Conservation (phyloP, 2,797 vertebrate genomes). For the Sciaenops ocellatus region DNA sequence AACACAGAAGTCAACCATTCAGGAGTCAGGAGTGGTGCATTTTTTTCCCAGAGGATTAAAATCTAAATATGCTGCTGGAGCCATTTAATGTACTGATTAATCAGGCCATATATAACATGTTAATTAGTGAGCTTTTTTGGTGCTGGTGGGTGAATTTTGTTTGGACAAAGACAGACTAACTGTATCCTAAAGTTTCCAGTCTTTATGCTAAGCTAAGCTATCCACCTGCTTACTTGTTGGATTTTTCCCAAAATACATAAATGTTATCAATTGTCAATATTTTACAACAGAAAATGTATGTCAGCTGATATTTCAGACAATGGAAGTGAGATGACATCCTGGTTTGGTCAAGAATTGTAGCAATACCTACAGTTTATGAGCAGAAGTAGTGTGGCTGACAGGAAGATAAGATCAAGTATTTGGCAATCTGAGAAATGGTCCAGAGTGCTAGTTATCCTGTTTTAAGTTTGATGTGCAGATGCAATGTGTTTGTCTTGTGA, state of each 20-base stretch:
- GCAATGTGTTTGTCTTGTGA: neutral
- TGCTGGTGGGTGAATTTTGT: neutral
- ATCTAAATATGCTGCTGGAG: neutral
- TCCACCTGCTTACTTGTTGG: neutral
- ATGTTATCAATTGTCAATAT: neutral
- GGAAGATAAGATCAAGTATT: neutral
- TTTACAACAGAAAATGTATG: neutral
- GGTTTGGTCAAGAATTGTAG: neutral
- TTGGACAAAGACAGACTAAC: neutral
- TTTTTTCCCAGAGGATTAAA: no score
- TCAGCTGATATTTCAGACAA: constrained; percentile 2
- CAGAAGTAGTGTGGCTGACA: constrained; percentile 2
- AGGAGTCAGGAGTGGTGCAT: neutral
- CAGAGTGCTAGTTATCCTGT: neutral
- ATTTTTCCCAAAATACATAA: neutral
- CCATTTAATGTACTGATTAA: neutral
- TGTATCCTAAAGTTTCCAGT: neutral
- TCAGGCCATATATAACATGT: neutral
- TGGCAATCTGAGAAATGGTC: neutral
- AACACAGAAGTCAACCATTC: neutral
- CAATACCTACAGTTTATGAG: neutral
- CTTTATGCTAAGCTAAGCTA: neutral
- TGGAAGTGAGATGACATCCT: neutral
- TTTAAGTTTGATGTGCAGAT: neutral
- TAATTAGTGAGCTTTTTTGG: no score